A percentile compares a stretch with the other conserved stretches of the same genome.
Evolutionary conservation across 1,140 invertebrate species (phyloP).

Genomic region (Littorina saxatilis): DNA sequence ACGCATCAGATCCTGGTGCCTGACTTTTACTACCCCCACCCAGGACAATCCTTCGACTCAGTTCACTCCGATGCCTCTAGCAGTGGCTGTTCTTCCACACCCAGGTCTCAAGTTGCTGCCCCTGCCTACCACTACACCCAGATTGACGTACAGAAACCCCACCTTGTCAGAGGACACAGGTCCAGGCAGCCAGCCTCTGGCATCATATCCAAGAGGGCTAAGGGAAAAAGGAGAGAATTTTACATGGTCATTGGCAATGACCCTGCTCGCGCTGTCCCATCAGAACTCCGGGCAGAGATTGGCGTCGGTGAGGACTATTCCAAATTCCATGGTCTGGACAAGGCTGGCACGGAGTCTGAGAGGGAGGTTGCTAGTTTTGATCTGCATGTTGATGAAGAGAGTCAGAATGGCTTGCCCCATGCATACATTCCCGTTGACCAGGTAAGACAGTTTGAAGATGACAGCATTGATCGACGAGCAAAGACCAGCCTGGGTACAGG

Average conservation of each 20-base stretch:
- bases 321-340: too few species aligned
- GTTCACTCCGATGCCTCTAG: constrained; percentile 4
- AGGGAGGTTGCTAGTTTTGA: constrained; percentile 8
- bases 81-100: constrained; percentile 10
- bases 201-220: neutral
- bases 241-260: constrained; percentile 15
- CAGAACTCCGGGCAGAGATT: neutral
- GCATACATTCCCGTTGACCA: neutral
- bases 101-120: neutral
- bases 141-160: neutral
- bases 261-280: neutral
- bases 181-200: neutral
- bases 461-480: constrained; percentile 6
- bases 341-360: neutral
- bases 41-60: neutral
- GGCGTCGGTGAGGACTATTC: neutral
- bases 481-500: neutral
- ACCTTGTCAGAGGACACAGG: neutral
- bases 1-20: neutral
- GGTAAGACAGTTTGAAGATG: neutral
- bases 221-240: neutral
- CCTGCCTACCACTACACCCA: neutral
- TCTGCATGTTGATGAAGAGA: constrained; percentile 17
- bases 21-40: neutral
- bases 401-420: neutral